Conservation (phyloP, 2,888 invertebrate genomes). For the Oconnorella tubifera region DNA sequence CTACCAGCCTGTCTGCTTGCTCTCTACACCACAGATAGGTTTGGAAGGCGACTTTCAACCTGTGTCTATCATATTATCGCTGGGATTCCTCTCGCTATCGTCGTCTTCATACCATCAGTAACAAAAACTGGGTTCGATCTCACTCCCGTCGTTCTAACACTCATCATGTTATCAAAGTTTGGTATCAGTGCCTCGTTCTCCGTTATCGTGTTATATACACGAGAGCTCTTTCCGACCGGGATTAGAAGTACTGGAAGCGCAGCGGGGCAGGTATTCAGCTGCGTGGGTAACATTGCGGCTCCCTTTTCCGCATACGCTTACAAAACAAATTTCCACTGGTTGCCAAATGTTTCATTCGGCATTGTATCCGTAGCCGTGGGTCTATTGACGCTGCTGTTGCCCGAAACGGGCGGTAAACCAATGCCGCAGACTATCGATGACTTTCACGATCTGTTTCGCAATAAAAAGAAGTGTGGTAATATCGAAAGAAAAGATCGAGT, state of each 20-base stretch:
- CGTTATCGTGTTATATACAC: constrained; percentile 27
- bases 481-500: too few species aligned
- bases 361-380: constrained; percentile 17
- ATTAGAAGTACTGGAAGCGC: constrained; percentile 18
- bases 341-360: constrained; percentile 24
- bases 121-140: constrained; percentile 18
- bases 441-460: constrained; percentile 12
- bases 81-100: constrained; percentile 16
- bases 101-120: constrained; percentile 13
- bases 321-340: constrained; percentile 22
- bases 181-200: constrained; percentile 26
- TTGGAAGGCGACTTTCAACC: constrained; percentile 24
- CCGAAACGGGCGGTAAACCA: constrained; percentile 25
- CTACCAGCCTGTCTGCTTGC: constrained; percentile 36
- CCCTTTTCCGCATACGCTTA: constrained; percentile 16
- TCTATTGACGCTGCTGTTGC: constrained; percentile 21
- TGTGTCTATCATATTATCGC: constrained; percentile 23
- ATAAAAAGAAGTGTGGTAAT: too few species aligned
- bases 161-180: constrained; percentile 25
- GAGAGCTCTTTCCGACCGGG: constrained; percentile 30
- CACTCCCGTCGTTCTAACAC: constrained; percentile 8
- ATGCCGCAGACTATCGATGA: constrained; percentile 27
- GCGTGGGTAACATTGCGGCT: constrained; percentile 14
- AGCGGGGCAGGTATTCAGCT: constrained; percentile 14
- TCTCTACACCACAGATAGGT: constrained; percentile 14